Conservation (phyloP, 2,888 invertebrate species). For the Tillus elongatus region DNA sequence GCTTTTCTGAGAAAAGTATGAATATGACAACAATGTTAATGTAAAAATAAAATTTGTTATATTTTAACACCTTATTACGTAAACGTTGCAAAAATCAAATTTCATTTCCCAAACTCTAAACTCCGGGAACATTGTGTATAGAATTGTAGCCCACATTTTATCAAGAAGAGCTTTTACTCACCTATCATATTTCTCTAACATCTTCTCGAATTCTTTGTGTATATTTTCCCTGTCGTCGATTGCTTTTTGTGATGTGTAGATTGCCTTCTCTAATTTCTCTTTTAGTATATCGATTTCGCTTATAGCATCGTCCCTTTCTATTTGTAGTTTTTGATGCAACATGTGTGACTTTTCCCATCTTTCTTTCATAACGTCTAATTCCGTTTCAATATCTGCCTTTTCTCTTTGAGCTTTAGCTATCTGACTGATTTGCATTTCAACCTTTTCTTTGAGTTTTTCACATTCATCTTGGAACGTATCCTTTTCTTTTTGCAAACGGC, state of each 20-base stretch:
- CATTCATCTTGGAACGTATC: constrained; percentile 75
- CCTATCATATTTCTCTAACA: constrained; percentile 88
- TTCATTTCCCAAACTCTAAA: no score
- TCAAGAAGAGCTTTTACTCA: constrained; percentile 34
- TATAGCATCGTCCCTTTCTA: constrained; percentile 77
- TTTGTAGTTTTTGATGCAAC: constrained; percentile 74
- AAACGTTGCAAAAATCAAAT: no score
- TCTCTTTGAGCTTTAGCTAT: constrained; percentile 76
- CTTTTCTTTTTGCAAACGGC: constrained; percentile 79
- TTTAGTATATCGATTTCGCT: constrained; percentile 79
- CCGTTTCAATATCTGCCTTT: constrained; percentile 73
- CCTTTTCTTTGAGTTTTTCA: constrained; percentile 70
- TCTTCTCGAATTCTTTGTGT: constrained; percentile 85
- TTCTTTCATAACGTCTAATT: constrained; percentile 78
- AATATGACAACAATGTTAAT: no score
- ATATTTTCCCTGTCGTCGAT: constrained; percentile 81
- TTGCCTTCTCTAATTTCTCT: constrained; percentile 82
- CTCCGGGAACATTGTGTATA: no score
- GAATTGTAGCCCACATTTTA: neutral
- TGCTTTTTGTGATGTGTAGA: constrained; percentile 72
- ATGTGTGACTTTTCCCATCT: constrained; percentile 81
- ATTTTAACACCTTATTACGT: no score
- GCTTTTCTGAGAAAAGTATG: no score
- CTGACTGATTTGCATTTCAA: constrained; percentile 73
- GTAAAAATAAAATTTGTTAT: no score